Base-by-base conservation (phyloP, 2,113 vertebrate genomes). In the Percopsis transmontana region DNA sequence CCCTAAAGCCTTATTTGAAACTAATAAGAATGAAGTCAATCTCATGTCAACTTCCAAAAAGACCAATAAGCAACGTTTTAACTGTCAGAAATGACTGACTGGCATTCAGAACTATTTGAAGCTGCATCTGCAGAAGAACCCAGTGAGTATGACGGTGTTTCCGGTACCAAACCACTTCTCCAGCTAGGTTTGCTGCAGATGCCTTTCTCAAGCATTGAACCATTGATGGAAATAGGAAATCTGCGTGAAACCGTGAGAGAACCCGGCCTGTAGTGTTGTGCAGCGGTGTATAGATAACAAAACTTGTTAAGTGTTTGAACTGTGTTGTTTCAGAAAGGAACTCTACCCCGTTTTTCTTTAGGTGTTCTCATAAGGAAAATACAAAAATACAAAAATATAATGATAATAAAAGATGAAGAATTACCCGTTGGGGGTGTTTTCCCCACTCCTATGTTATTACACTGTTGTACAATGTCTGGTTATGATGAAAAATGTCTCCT, bases 1-100 rank as follows among this genome's bases (percentile, higher is more conserved):
- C 92, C 92, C 89, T 78, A 62, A 93, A 92, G 92, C 92, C 91
- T 93, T 93, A 93, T 86, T 72, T 89, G 79, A 89, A 78, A 66
- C 68, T 18, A 74, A 84, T 66, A 76, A 75, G 74, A 84, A 79
- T 83, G 82, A 73, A 75, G 47, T 82, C 39, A 72, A 79, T 63
- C 76, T 64, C 48, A 57, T 65, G 62, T 75, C 69, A 58, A 77
- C 71, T 70, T 77, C 69, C 21, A 67, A 70, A 64, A 55, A 72
- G 62, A 74, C 71, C 68, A 78, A 66, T 64, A 68, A 80, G 76
- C 44, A 77, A 66, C 21, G 19, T 68, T 62, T 45, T 27, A 81
- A 70, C 58, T 71, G 62, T 66, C 75, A 57, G 54, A 58, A 75
- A 57, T 16, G 58, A 74, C 47, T 20, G 64, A 57, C 42, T 38